phyloP scores from a whole-genome alignment of 2,888 invertebrate species.

The Lepeophtheirus nordmannii region DNA sequence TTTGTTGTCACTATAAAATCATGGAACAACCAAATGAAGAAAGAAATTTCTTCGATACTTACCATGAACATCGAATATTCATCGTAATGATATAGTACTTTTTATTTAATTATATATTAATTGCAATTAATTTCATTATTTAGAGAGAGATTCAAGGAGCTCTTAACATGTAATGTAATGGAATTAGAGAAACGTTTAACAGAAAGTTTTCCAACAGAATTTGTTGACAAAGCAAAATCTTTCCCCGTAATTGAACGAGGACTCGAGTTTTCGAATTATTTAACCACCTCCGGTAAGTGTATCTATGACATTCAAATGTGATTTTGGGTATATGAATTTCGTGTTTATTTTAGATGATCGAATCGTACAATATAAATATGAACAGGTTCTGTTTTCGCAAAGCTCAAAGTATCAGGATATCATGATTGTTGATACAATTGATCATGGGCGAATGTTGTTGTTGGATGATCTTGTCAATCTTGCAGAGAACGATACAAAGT shows the following conservation, averaged over 20 bases:
- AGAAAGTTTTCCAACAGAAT: neutral
- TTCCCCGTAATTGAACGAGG: neutral
- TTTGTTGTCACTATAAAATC: neutral
- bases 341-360: constrained; percentile 52
- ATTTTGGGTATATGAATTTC: neutral
- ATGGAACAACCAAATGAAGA: neutral
- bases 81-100: neutral
- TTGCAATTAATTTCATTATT: neutral
- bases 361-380: constrained; percentile 76
- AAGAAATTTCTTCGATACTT: neutral
- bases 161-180: neutral
- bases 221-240: neutral
- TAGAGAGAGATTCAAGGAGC: neutral
- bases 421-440: constrained; percentile 74
- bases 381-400: constrained; percentile 61
- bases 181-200: neutral
- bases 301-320: neutral
- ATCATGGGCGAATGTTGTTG: constrained; percentile 73
- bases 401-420: constrained; percentile 74
- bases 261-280: neutral
- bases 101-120: neutral
- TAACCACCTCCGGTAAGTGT: neutral
- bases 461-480: constrained; percentile 78
- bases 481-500: constrained; percentile 69
- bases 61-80: neutral